Base-by-base conservation (phyloP, 2,888 invertebrate genomes). In the Actias luna region DNA sequence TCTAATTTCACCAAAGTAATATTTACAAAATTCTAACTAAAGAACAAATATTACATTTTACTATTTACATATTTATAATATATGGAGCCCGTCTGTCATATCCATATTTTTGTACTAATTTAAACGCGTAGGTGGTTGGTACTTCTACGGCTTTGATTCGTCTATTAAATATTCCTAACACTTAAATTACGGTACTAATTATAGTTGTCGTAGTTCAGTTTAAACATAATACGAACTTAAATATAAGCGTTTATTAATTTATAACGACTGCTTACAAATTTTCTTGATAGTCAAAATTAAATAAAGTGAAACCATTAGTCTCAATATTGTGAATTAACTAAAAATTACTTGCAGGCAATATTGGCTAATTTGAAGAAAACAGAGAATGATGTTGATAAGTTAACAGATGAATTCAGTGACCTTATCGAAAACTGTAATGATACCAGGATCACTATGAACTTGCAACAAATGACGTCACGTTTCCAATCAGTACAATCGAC, bases 401-500 rank as follows among this genome's bases (percentile, higher is more conserved):
- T 98, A 82, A 95, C 95, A 65, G 97, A 98, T 73, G 96, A 97
- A 73, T 96, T 97, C 29, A 96, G 96, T 57, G 98, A 98, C 76
- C 89, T 98, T 18, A 95, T 96, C 65, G 97, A 97, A 78, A 96
- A 94, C 71, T 97, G 97, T 71, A 97, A 97, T 27, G 98, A 98
- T 79, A 95, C 96, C 0, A 94, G 97, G 78, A 96, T 98, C 64
- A 96, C 97, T 2, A 96, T 97, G 68, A 97, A 96, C 80, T 94
- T 98, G 35, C 98, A 98, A 80, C 98, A 98, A 85, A 95, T 98
- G 66, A 96, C 97, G 1, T 97, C 98, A 5, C 93, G 98, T 64
- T 98, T 98, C 91, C 97, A 98, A 83, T 96, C 98, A 0, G 95
- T 98, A 59, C 97, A 98, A 84, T 95, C 96, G 0, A 98, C 98